phyloP scores from a whole-genome alignment of 1,140 invertebrate species.

The Druon quercuslanigerum region DNA sequence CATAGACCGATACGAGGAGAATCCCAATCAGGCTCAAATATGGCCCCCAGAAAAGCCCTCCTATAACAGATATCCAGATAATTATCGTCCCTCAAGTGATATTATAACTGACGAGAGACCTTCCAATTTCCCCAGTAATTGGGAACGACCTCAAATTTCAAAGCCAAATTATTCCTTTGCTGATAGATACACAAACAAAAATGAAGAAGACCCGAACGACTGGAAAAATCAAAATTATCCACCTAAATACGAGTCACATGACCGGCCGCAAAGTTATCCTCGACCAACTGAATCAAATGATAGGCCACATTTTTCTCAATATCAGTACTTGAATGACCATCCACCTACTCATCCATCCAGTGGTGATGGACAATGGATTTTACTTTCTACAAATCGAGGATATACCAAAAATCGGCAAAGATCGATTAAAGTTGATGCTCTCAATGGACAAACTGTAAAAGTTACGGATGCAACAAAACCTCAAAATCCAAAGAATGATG shows the following conservation, averaged over 20 bases:
- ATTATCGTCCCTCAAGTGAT: constrained; percentile 62
- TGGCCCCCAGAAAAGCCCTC: constrained; percentile 70
- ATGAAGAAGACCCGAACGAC: constrained; percentile 53
- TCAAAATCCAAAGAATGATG: constrained; percentile 35
- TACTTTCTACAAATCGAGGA: constrained; percentile 85
- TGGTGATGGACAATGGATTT: constrained; percentile 85
- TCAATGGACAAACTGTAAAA: constrained; percentile 73
- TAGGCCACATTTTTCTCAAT: constrained; percentile 69
- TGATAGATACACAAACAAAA: constrained; percentile 62
- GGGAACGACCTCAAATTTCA: constrained; percentile 58
- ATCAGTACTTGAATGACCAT: constrained; percentile 68
- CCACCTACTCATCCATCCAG: constrained; percentile 77
- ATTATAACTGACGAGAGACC: constrained; percentile 83
- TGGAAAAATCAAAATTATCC: constrained; percentile 65
- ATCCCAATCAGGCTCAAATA: constrained; percentile 65
- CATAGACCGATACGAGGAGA: constrained; percentile 58
- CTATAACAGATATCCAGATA: constrained; percentile 63
- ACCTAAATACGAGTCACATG: constrained; percentile 52
- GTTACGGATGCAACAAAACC: constrained; percentile 55
- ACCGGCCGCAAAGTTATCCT: constrained; percentile 46
- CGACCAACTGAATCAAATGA: constrained; percentile 51
- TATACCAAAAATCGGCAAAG: constrained; percentile 76
- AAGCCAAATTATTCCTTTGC: constrained; percentile 58
- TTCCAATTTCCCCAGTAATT: constrained; percentile 79
- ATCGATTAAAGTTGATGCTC: constrained; percentile 70